Evolutionary conservation across 2,888 invertebrate genomes (phyloP).

Genomic region (Nephrotoma appendiculata): DNA sequence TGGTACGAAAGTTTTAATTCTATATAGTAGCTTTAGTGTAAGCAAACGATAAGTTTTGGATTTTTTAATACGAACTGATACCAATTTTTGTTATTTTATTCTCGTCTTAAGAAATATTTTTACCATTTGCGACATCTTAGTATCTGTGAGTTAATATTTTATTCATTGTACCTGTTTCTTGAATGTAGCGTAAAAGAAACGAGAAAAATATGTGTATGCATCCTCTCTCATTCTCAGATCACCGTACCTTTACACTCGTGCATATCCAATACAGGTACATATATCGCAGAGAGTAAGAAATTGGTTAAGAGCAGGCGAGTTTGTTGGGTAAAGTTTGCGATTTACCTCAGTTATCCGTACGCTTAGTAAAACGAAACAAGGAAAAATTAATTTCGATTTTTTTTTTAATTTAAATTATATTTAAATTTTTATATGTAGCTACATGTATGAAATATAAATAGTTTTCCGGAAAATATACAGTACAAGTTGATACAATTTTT

Average conservation of each 20-base stretch:
- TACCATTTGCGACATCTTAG: background rate
- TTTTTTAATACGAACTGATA: background rate
- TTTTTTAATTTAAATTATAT: background rate
- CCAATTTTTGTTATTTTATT: background rate
- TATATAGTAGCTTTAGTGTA: background rate
- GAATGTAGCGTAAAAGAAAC: background rate
- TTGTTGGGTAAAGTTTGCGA: background rate
- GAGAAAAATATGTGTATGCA: background rate
- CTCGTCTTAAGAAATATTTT: background rate
- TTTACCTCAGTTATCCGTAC: slow-evolving; percentile 13
- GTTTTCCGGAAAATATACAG: background rate
- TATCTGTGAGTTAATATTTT: background rate
- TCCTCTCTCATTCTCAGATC: background rate
- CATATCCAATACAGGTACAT: background rate
- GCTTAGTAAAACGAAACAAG: slow-evolving; percentile 14
- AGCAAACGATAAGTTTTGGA: background rate
- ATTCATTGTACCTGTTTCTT: background rate
- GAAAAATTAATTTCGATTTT: background rate
- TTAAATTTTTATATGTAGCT: background rate
- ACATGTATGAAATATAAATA: background rate
- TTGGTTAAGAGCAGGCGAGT: background rate
- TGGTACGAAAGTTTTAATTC: background rate
- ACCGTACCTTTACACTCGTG: background rate
- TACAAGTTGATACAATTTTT: background rate
- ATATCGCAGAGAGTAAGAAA: background rate